Evolutionary conservation across 2,888 invertebrate genomes (phyloP).

Genomic region (Aricia artaxerxes): DNA sequence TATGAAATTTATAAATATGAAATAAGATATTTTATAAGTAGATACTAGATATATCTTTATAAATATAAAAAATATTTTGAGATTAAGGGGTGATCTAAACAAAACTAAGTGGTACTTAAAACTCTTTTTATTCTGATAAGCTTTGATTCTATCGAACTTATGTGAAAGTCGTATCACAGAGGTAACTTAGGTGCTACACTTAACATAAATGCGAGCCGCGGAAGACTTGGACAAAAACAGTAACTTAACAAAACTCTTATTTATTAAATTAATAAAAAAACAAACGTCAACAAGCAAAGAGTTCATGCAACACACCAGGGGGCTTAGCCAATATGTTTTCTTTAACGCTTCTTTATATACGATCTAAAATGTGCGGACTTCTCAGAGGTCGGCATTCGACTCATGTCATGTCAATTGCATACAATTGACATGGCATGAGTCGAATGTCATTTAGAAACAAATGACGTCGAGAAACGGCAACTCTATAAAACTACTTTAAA

Average conservation of each 20-base stretch:
- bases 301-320: constrained; percentile 62
- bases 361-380: not conserved
- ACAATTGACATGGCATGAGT: too few relatives aligned
- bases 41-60: too few relatives aligned
- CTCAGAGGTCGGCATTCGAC: not conserved
- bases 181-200: constrained; percentile 62
- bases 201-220: constrained; percentile 64
- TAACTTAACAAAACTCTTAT: constrained; percentile 62
- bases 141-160: constrained; percentile 34
- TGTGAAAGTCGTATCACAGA: constrained; percentile 62
- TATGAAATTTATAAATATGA: not conserved
- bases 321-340: not conserved
- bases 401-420: too few relatives aligned
- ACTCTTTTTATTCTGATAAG: constrained; percentile 39
- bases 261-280: constrained; percentile 65
- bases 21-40: not conserved
- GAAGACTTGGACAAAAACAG: constrained; percentile 72
- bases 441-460: too few relatives aligned
- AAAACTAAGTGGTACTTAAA: constrained; percentile 35
- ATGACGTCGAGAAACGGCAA: too few relatives aligned
- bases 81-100: constrained; percentile 32
- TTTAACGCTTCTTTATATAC: not conserved
- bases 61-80: not conserved
- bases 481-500: too few relatives aligned
- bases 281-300: constrained; percentile 75